These are phyloP conservation scores for Sinosuthora webbiana DNA, from an alignment of 2,113 vertebrate genomes.

Conservation along the genomic window DNA sequence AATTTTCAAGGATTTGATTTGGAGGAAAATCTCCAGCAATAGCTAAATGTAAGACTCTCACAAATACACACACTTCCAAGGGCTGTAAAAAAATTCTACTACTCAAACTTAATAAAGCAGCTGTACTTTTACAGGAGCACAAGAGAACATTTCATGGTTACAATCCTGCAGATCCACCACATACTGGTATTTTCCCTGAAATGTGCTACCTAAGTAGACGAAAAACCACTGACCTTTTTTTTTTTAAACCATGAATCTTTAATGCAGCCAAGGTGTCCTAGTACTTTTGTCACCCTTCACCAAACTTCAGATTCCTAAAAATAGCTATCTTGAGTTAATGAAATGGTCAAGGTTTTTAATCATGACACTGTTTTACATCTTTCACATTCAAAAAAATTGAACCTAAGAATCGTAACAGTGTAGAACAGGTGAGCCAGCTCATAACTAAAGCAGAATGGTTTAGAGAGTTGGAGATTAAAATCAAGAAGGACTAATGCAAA, in stretches of 20 bases:
- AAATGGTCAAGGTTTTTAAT: background rate
- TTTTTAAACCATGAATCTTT: background rate
- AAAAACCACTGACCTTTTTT: background rate
- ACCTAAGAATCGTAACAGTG: background rate
- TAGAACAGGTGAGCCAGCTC: background rate
- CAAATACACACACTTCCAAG: background rate
- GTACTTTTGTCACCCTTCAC: background rate
- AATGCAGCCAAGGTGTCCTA: background rate
- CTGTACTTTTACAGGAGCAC: background rate
- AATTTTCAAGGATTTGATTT: background rate
- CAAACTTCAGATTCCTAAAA: background rate
- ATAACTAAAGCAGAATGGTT: background rate
- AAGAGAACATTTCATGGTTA: background rate
- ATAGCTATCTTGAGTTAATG: background rate
- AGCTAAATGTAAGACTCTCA: background rate
- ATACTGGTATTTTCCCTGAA: background rate
- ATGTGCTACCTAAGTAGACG: background rate
- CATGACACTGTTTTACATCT: background rate
- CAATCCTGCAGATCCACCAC: background rate
- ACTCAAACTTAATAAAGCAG: background rate
- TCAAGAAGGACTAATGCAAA: background rate
- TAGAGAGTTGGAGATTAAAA: background rate
- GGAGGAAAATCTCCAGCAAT: background rate
- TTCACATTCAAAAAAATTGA: background rate
- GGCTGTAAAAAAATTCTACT: background rate